Evolutionary conservation across 2,797 vertebrate species (phyloP).

Genomic region (Neopelma chrysocephalum): DNA sequence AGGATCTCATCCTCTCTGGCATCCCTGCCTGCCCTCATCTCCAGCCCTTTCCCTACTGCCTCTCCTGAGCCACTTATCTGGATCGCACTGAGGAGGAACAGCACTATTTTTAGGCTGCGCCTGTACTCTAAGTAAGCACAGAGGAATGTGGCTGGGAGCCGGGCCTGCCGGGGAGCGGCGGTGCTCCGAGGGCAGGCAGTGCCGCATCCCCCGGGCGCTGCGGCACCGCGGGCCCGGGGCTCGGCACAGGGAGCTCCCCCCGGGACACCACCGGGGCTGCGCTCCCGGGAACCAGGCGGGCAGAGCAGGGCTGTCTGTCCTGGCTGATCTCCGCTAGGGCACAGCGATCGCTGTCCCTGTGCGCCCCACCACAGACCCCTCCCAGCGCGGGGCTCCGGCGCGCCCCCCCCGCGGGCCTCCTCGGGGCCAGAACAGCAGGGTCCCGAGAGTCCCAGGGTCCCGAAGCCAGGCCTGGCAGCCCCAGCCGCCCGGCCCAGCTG

Average conservation of each 20-base stretch:
- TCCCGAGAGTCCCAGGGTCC: background rate
- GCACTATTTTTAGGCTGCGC: background rate
- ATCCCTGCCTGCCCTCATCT: background rate
- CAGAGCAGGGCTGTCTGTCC: background rate
- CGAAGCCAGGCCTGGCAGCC: background rate
- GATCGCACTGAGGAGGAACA: fast-evolving
- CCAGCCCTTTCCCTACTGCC: background rate
- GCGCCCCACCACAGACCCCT: background rate
- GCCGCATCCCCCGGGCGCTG: background rate
- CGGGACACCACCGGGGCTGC: background rate
- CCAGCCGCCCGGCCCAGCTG: fast-evolving
- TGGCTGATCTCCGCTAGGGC: background rate
- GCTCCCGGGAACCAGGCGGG: background rate
- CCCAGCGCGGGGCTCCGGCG: background rate
- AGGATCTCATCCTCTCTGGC: fast-evolving
- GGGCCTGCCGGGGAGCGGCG: background rate
- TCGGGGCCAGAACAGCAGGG: background rate
- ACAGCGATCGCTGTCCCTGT: background rate
- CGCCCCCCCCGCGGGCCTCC: background rate
- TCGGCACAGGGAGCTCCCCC: too few relatives aligned
- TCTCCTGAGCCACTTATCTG: background rate
- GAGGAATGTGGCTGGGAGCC: background rate
- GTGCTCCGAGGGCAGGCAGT: background rate
- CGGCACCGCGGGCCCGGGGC: too few relatives aligned
- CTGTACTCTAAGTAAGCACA: background rate